These are phyloP conservation scores for Campaea margaritaria DNA, from an alignment of 2,888 invertebrate genomes.

Conservation along the genomic window DNA sequence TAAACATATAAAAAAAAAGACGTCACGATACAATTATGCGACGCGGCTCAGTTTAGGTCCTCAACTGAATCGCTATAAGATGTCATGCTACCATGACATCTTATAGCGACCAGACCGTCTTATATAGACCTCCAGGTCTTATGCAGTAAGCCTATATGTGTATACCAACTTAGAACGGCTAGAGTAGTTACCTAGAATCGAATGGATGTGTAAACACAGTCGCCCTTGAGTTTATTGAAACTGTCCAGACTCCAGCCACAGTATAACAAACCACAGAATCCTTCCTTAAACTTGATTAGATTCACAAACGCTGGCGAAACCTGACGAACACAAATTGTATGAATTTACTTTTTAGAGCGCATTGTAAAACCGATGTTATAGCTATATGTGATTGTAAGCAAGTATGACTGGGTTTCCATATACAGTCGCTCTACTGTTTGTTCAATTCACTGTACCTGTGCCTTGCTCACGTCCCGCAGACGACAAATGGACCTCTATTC, in stretches of 20 bases:
- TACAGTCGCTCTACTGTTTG: conserved; percentile 7
- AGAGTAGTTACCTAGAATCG: conserved; percentile 30
- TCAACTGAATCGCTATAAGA: too few species aligned
- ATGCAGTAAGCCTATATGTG: too few species aligned
- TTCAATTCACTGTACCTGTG: conserved; percentile 1
- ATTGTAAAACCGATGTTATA: neutral
- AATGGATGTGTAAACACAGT: conserved; percentile 32
- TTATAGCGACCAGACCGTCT: too few species aligned
- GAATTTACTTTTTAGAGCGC: neutral
- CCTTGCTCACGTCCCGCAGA: conserved; percentile 32
- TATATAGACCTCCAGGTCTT: too few species aligned
- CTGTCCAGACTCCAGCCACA: conserved; percentile 22
- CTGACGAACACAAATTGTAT: neutral
- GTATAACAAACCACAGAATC: neutral
- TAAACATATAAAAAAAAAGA: too few species aligned
- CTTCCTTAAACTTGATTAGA: neutral
- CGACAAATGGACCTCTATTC: conserved; percentile 54
- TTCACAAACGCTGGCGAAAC: neutral
- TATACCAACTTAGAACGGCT: conserved; percentile 6
- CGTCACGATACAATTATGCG: too few species aligned
- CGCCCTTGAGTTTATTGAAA: conserved; percentile 39
- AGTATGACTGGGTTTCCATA: neutral
- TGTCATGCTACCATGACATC: too few species aligned
- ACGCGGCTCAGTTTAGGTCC: too few species aligned
- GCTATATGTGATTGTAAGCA: neutral